Evolutionary conservation across 2,797 vertebrate species (phyloP), one percentile per base, ranked within the genome.

Genomic region (Malacoctenus gilli): DNA sequence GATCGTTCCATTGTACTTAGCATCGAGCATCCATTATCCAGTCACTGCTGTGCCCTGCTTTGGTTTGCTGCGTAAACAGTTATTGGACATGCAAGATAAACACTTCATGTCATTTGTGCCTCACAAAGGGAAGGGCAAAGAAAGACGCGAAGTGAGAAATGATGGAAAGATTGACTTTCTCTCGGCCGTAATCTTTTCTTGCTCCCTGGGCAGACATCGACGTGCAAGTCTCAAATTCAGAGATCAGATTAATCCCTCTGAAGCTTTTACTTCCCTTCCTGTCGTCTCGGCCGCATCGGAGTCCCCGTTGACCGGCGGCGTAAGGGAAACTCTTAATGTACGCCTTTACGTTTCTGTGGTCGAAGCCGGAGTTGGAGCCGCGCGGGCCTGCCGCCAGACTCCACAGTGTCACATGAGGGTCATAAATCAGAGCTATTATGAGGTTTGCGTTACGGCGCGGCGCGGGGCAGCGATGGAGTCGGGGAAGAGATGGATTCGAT

Each of bases 361-460:
- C 1, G 1, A 11, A 21, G 69, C 46, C 25, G 11, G 59, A 77
- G 69, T 62, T 8, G 36, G 68, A 66, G 79, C 76, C 44, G 56
- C 4, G 16, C 39, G n/a, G 73, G 71, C 77, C 58, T 59, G 61
- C 51, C 60, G 77, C 78, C 83, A 84, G 72, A 68, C 65, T 66
- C 72, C 68, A 60, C 66, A 13, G 73, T 72, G 84, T 89, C 89
- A 87, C 74, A 47, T 48, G 77, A 80, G 79, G 72, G 71, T 61
- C 74, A 82, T 90, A 83, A 89, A 86, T 90, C 87, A 83, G 42
- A 78, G 70, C 30, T 59, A 57, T 86, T 83, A 85, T 84, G 87
- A 86, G 86, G 85, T 86, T 81, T 80, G 77, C 68, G 70, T 77
- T 76, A 85, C 73, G 59, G 79, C 68, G 73, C 80, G 23, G 72